Evolutionary conservation across 2,888 invertebrate genomes (phyloP).

Genomic region (Dione juno): DNA sequence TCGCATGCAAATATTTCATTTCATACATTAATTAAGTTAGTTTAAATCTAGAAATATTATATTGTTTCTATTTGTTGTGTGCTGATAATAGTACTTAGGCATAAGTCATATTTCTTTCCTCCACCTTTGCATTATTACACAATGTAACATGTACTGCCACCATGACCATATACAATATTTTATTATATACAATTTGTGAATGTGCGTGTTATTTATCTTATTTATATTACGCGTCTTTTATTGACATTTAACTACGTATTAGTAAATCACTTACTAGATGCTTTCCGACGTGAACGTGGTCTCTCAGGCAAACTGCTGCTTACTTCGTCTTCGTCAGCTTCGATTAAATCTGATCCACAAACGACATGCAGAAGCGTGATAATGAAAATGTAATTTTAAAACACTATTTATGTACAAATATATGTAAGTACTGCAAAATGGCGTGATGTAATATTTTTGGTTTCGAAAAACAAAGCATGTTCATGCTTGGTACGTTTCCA

Average conservation of each 20-base stretch:
- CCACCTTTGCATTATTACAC: slow-evolving; percentile 36
- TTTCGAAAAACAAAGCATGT: slow-evolving; percentile 58
- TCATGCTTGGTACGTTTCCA: slow-evolving; percentile 64
- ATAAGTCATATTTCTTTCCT: slow-evolving; percentile 25
- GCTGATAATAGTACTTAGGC: slow-evolving; percentile 44
- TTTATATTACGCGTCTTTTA: background rate
- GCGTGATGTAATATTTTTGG: slow-evolving; percentile 55
- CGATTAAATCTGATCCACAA: slow-evolving; percentile 81
- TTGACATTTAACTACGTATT: slow-evolving; percentile 29
- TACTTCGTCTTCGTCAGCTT: slow-evolving; percentile 83
- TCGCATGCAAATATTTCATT: slow-evolving; percentile 24
- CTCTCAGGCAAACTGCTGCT: slow-evolving; percentile 76
- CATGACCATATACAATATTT: background rate
- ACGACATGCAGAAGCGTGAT: slow-evolving; percentile 59
- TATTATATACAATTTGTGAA: slow-evolving; percentile 22
- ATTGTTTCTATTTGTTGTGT: slow-evolving; percentile 29
- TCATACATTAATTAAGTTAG: slow-evolving; percentile 19
- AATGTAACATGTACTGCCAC: slow-evolving; percentile 36
- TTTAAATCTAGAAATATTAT: slow-evolving; percentile 9
- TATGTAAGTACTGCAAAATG: slow-evolving; percentile 40
- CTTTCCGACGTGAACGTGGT: slow-evolving; percentile 78
- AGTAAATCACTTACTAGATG: slow-evolving; percentile 81
- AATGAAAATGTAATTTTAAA: slow-evolving; percentile 55
- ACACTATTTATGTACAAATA: slow-evolving; percentile 49
- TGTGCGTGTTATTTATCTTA: background rate